Evolutionary conservation across 2,113 vertebrate species (phyloP).

Genomic region (Pomatostomus ruficeps): DNA sequence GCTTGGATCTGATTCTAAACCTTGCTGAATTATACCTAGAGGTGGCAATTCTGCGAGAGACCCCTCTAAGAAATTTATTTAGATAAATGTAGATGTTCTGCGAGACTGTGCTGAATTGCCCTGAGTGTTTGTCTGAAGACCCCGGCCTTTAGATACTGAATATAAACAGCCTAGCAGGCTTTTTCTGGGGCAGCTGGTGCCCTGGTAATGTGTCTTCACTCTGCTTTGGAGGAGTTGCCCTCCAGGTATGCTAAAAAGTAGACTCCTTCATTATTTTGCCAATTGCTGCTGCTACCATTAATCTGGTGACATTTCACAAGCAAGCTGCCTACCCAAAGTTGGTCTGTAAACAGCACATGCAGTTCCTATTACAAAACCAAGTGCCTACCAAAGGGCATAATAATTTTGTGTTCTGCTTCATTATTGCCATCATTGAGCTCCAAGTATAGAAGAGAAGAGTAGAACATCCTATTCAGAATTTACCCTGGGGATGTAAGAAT

Average conservation of each 20-base stretch:
- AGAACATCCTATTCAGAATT: background rate
- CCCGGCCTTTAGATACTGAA: background rate
- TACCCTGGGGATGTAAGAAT: background rate
- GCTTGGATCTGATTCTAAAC: conserved; percentile 65
- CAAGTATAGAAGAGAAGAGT: background rate
- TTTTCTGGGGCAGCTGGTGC: background rate
- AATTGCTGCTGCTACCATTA: background rate
- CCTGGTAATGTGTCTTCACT: background rate
- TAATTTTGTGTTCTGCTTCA: background rate
- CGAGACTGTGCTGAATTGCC: background rate
- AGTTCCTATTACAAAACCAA: background rate
- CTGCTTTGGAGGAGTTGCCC: background rate
- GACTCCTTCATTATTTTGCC: background rate
- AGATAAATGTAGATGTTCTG: conserved; percentile 7
- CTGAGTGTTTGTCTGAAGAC: background rate
- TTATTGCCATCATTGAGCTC: background rate
- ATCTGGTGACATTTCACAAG: background rate
- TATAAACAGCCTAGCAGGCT: background rate
- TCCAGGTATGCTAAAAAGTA: background rate
- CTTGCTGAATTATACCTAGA: conserved; percentile 58
- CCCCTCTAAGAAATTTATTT: background rate
- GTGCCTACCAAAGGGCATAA: background rate
- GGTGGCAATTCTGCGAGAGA: conserved; percentile 28
- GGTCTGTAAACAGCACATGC: background rate
- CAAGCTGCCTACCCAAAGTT: accelerated